A percentile compares a stretch with the other conserved stretches of the same genome.
Evolutionary conservation across 1,140 invertebrate genomes (phyloP).

Genomic region (Meloidogyne floridensis): DNA sequence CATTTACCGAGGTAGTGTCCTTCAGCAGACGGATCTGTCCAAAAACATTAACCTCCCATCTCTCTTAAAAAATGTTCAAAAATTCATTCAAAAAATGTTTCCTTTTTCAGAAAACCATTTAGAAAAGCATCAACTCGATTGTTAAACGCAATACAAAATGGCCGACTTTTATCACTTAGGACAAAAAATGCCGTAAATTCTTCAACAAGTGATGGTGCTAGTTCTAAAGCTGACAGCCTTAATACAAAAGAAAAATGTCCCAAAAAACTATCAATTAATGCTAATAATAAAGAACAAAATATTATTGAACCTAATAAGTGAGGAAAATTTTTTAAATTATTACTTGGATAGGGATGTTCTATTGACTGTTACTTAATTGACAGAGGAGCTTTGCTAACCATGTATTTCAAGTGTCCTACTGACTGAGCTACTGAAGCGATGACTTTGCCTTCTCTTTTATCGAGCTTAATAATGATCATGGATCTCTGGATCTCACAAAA

Average conservation of each 20-base stretch:
- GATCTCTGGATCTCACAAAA: too few relatives aligned
- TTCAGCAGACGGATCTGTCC: background rate
- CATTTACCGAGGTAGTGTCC: too few relatives aligned
- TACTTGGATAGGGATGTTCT: too few relatives aligned
- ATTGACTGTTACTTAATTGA: too few relatives aligned
- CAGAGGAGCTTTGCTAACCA: too few relatives aligned
- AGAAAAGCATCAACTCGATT: slow-evolving; percentile 13
- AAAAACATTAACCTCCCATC: background rate
- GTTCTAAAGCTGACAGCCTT: background rate
- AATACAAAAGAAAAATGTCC: background rate
- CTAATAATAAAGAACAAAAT: background rate
- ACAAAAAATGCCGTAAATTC: background rate
- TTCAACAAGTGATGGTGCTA: slow-evolving; percentile 2
- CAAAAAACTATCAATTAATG: background rate
- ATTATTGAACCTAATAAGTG: slow-evolving; percentile 2
- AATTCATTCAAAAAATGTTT: background rate
- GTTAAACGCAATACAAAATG: slow-evolving; percentile 24
- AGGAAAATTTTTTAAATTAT: background rate
- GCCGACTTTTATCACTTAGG: slow-evolving; percentile 40
- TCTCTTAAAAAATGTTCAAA: background rate
- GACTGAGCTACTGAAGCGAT: too few relatives aligned
- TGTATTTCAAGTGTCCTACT: too few relatives aligned
- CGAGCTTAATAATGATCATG: too few relatives aligned
- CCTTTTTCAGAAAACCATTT: slow-evolving; percentile 6
- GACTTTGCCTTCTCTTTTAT: too few relatives aligned